phyloP scores from a whole-genome alignment of 2,888 invertebrate genomes.

The Drosophila emarginata region DNA sequence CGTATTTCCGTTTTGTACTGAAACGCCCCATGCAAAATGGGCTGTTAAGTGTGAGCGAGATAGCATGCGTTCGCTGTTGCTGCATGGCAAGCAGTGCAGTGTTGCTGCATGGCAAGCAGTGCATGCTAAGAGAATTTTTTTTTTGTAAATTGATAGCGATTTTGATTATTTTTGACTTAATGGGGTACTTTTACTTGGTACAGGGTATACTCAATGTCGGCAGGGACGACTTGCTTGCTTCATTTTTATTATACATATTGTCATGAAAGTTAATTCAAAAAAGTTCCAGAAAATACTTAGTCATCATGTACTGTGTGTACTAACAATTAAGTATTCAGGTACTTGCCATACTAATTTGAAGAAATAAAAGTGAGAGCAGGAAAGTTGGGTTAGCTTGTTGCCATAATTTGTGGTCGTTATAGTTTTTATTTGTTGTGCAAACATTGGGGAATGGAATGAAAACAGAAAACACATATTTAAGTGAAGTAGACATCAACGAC shows the following conservation, averaged over 20 bases:
- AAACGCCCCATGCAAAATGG: too few relatives aligned
- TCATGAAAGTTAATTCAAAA: not conserved
- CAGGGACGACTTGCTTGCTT: too few relatives aligned
- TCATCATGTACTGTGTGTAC: not conserved
- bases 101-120: too few relatives aligned
- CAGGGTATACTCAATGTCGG: too few relatives aligned
- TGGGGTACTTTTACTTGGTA: too few relatives aligned
- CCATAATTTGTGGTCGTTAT: constrained; percentile 13
- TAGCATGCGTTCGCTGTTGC: too few relatives aligned
- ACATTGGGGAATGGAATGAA: constrained; percentile 21
- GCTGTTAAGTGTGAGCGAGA: too few relatives aligned
- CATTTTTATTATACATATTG: not conserved
- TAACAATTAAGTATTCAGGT: not conserved
- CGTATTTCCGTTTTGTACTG: too few relatives aligned
- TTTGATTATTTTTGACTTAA: too few relatives aligned
- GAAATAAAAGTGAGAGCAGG: constrained; percentile 43
- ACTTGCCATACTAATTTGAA: not conserved
- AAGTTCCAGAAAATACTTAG: not conserved
- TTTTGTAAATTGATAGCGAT: too few relatives aligned
- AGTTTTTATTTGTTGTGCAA: constrained; percentile 39
- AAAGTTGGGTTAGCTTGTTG: constrained; percentile 3
- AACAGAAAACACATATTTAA: constrained; percentile 1
- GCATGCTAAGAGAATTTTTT: too few relatives aligned
- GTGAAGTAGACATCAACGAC: not conserved
- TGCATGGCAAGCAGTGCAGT: too few relatives aligned